A percentile compares a stretch with the other conserved stretches of the same genome.
Conservation (phyloP, 2,888 invertebrate species). For the Agapetus fuscipes region DNA sequence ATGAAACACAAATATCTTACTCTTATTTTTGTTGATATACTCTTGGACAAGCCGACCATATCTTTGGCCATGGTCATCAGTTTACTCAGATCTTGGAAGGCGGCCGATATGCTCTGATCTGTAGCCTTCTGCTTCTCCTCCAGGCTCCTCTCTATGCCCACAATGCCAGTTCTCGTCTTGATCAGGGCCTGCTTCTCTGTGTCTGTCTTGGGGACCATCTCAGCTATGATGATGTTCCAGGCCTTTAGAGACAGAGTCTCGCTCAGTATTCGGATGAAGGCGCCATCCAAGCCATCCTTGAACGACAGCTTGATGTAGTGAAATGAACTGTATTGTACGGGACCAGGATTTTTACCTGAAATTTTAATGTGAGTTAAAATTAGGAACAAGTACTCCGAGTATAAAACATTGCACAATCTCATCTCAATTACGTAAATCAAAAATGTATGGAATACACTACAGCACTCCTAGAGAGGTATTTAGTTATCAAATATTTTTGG, state of each 20-base stretch:
- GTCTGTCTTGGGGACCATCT: conserved; percentile 12
- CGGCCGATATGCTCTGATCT: conserved; percentile 82
- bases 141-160: conserved; percentile 89
- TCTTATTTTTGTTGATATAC: conserved; percentile 85
- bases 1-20: too few relatives aligned
- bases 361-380: too few relatives aligned
- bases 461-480: too few relatives aligned
- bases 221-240: conserved; percentile 44
- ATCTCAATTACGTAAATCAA: too few relatives aligned
- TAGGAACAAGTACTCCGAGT: neutral
- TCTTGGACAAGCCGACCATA: conserved; percentile 89
- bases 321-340: conserved; percentile 58
- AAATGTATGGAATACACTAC: too few relatives aligned
- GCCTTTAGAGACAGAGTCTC: conserved; percentile 52
- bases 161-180: conserved; percentile 79
- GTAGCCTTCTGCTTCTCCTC: conserved; percentile 86
- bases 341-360: conserved; percentile 61
- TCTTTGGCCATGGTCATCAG: conserved; percentile 96
- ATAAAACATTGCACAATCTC: neutral
- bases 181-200: conserved; percentile 30
- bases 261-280: conserved; percentile 52
- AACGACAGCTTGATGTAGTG: conserved; percentile 79
- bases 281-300: conserved; percentile 64
- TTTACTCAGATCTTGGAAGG: conserved; percentile 91
- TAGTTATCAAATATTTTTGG: too few relatives aligned